Percentiles rank a stretch among this genome's conserved stretches.
These are phyloP conservation scores for Dascyllus trimaculatus DNA, from an alignment of 2,113 vertebrate genomes.

Conservation along the genomic window DNA sequence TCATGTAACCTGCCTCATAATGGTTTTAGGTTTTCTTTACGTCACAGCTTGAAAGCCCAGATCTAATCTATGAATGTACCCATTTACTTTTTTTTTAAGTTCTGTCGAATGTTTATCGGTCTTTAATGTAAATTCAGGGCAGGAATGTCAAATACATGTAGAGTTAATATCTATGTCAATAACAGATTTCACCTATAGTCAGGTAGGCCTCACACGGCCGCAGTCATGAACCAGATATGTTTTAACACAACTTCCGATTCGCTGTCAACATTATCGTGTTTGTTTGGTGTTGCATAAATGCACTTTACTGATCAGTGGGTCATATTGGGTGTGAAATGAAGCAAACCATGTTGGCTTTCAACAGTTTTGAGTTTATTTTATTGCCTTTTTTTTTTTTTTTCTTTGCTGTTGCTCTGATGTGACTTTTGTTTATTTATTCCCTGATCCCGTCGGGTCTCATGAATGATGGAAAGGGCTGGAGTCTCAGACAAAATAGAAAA, in stretches of 20 bases:
- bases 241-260: slow-evolving; percentile 80
- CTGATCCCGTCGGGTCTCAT: slow-evolving; percentile 66
- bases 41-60: slow-evolving; percentile 81
- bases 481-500: slow-evolving; percentile 71
- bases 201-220: slow-evolving; percentile 81
- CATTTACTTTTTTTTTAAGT: slow-evolving; percentile 57
- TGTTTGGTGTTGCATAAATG: slow-evolving; percentile 86
- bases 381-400: slow-evolving; percentile 42
- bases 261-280: slow-evolving; percentile 83
- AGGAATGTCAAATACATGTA: slow-evolving; percentile 84
- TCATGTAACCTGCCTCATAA: slow-evolving; percentile 69
- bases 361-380: slow-evolving; percentile 40
- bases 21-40: slow-evolving; percentile 37
- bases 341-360: slow-evolving; percentile 79
- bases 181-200: slow-evolving; percentile 83
- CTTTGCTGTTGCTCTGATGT: slow-evolving; percentile 70
- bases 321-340: slow-evolving; percentile 81
- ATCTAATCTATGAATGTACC: slow-evolving; percentile 85
- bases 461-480: slow-evolving; percentile 77
- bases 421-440: slow-evolving; percentile 64
- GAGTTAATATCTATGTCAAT: slow-evolving; percentile 82
- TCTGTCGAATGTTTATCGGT: slow-evolving; percentile 76
- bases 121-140: slow-evolving; percentile 83
- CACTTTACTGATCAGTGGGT: slow-evolving; percentile 86
- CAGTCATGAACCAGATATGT: slow-evolving; percentile 80